phyloP scores from a whole-genome alignment of 2,888 invertebrate species.

The Fissipunctia ypsillon region DNA sequence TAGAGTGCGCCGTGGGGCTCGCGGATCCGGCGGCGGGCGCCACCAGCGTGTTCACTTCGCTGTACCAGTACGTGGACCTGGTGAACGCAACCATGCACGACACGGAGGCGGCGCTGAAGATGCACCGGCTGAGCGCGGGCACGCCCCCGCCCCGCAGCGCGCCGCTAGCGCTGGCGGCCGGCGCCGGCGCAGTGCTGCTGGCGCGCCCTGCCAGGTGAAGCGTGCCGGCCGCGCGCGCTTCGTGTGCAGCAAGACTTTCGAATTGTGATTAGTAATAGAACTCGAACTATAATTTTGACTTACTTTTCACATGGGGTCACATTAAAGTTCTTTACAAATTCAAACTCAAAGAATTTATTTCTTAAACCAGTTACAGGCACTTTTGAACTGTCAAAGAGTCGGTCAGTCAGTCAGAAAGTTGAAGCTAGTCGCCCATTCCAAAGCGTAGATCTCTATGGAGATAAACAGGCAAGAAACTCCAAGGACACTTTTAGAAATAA shows the following conservation, averaged over 20 bases:
- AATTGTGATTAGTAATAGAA: conserved; percentile 13
- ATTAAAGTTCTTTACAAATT: not conserved
- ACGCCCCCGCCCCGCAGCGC: conserved; percentile 3
- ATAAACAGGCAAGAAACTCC: too few species aligned
- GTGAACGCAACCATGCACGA: conserved; percentile 79
- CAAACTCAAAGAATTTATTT: too few species aligned
- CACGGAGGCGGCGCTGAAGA: conserved; percentile 72
- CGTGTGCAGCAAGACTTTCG: too few species aligned
- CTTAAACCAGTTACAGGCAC: too few species aligned
- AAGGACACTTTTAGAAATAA: too few species aligned
- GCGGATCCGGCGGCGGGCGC: conserved; percentile 63
- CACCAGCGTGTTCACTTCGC: conserved; percentile 83
- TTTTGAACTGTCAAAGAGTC: too few species aligned
- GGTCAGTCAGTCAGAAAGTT: too few species aligned
- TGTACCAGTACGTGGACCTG: conserved; percentile 77
- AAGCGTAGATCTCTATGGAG: too few species aligned
- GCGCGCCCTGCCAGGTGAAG: conserved; percentile 19
- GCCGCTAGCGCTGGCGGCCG: conserved; percentile 15
- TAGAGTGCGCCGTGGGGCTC: conserved; percentile 72
- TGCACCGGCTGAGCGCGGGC: conserved; percentile 62
- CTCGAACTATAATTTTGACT: not conserved
- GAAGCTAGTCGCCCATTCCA: too few species aligned
- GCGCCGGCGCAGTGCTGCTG: conserved; percentile 6
- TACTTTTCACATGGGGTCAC: not conserved
- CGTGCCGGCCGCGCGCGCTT: not conserved